Evolutionary conservation across 1,140 invertebrate species (phyloP).

Genomic region (Phocides pigmalion): DNA sequence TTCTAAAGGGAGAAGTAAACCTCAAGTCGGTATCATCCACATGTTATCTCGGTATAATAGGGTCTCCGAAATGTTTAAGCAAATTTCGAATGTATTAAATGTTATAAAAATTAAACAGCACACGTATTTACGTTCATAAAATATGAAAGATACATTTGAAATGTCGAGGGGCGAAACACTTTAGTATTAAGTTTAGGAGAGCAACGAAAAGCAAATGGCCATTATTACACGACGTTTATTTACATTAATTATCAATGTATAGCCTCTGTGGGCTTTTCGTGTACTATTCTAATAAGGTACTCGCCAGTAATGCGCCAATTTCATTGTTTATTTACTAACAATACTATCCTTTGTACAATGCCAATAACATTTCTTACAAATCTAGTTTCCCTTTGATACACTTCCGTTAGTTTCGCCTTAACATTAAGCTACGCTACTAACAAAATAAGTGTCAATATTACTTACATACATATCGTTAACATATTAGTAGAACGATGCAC

Average conservation of each 20-base stretch:
- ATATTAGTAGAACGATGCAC: constrained; percentile 79
- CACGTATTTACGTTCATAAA: not conserved
- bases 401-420: constrained; percentile 75
- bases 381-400: constrained; percentile 74
- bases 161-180: constrained; percentile 38
- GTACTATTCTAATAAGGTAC: constrained; percentile 82
- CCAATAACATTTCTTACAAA: constrained; percentile 77
- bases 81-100: not conserved
- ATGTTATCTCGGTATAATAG: not conserved
- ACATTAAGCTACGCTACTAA: constrained; percentile 74
- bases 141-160: constrained; percentile 12
- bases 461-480: constrained; percentile 74
- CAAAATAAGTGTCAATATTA: constrained; percentile 83
- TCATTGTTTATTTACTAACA: constrained; percentile 75
- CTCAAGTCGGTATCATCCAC: not conserved
- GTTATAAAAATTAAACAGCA: not conserved
- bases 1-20: constrained; percentile 4
- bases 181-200: constrained; percentile 51
- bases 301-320: constrained; percentile 84
- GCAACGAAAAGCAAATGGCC: constrained; percentile 69
- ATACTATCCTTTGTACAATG: constrained; percentile 82
- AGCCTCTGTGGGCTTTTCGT: constrained; percentile 76
- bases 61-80: not conserved
- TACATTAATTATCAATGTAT: constrained; percentile 74
- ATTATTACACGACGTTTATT: constrained; percentile 59